Base-by-base conservation (phyloP, 1,140 invertebrate genomes). In the Dufourea novaeangliae region DNA sequence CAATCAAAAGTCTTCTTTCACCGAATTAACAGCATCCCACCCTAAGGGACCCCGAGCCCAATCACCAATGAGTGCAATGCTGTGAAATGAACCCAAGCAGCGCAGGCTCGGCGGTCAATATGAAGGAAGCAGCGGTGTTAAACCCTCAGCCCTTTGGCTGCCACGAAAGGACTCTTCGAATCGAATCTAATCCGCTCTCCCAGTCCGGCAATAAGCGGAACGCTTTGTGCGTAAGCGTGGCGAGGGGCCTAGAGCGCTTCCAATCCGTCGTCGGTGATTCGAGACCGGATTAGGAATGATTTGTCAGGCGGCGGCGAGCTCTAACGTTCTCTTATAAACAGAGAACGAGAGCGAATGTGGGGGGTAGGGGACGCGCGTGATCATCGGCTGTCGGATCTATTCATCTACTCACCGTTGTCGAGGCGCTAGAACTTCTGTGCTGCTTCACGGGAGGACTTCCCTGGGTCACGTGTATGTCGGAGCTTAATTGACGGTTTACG, bases 391-490 rank as follows among this genome's bases (percentile, higher is more conserved):
- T 44, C 17, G 20, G 50, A 50, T 59, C 29, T 14, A 46, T 75
- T 59, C 11, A 17, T 50, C 3, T 69, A 83, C 88, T 90, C 73
- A 92, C 92, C 85, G 91, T 92, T 11, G 91, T 92, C 8, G 92
- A 92, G 44, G 91, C 89, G 82, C 91, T 92, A n/a, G 92, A 92
- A 80, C 91, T 91, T 66, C 92, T 88, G 68, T 92, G 91, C 39
- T 92, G 90, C 77, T 90, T 92, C 52, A 88, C 82, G 0, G 85
- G 86, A 1, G 92, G 90, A 74, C 84, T 88, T 46, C 83, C 89
- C 8, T 91, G 88, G n/a, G 73, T 82, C 8, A 85, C 79, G 73
- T 90, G 89, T 56, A 79, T 82, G 68, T 91, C 91, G 22, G 87
- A 85, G 79, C 90, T 90, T 82, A 86, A 86, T 87, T 91, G 89